Evolutionary conservation across 2,888 invertebrate genomes (phyloP).

Genomic region (Drosophila macrospina): DNA sequence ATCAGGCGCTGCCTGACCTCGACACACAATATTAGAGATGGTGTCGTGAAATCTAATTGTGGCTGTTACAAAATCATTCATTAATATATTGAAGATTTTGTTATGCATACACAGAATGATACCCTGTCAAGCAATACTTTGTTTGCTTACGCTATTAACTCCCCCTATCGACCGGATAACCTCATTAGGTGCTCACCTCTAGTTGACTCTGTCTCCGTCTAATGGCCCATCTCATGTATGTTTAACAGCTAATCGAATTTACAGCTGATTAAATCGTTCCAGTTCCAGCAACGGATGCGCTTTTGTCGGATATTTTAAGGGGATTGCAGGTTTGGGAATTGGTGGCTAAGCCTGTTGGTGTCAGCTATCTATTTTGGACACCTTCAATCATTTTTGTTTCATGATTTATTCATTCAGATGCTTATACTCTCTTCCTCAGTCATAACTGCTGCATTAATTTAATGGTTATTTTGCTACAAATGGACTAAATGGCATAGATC

Average conservation of each 20-base stretch:
- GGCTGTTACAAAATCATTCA: not conserved
- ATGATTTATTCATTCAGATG: conserved; percentile 69
- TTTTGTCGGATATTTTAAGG: conserved; percentile 18
- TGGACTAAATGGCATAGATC: conserved; percentile 31
- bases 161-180: not conserved
- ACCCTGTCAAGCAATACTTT: not conserved
- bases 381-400: conserved; percentile 66
- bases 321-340: conserved; percentile 24
- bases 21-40: conserved; percentile 25
- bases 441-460: conserved; percentile 61
- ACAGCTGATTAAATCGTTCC: conserved; percentile 58
- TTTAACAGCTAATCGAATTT: conserved; percentile 58
- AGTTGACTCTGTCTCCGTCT: not conserved
- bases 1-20: conserved; percentile 11
- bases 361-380: conserved; percentile 10
- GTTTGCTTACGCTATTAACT: not conserved
- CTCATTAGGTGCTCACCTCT: conserved; percentile 17
- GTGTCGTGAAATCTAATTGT: conserved; percentile 11
- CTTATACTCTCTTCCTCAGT: conserved; percentile 52
- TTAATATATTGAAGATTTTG: not conserved
- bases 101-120: not conserved
- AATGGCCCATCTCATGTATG: conserved; percentile 26
- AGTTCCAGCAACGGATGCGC: conserved; percentile 14
- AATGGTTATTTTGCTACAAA: conserved; percentile 57
- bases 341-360: not conserved